Evolutionary conservation across 1,140 invertebrate genomes (phyloP), one percentile per base, ranked within the genome.

Genomic region (Heliconius melpomene): DNA sequence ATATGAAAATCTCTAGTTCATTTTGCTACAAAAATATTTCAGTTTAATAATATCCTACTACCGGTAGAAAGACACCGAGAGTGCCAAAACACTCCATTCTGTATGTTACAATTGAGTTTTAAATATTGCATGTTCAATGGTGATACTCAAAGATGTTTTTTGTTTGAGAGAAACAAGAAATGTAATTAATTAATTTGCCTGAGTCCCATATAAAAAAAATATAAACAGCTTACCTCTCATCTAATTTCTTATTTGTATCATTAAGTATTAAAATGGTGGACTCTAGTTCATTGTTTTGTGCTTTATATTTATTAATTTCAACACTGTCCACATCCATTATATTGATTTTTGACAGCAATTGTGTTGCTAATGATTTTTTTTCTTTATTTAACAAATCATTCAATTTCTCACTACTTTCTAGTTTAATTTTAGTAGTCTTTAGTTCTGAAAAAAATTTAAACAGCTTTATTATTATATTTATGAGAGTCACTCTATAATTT

Each of bases 181-280:
- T 46, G 40, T 46, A 46, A 40, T 40, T 8, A 8, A 40, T 8
- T 2, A 40, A 40, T 8, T 8, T 40, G 1, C 6, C 40, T 7
- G 11, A 77, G 57, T 11, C 29, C 29, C 29, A 36, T 36, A 36
- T 32, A 52, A 75, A n/a, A 46, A 73, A 73, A 73, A 8, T 9
- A 76, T 54, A 82, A 46, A 46, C 40, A 46, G n/a, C 86, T 78
- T 85, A 94, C 92, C 84, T 88, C 1, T 91, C 90, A 82, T 92
- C 89, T 32, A 93, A 83, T 18, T 90, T 88, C 36, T 71, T 79
- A 75, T 90, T 93, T 74, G 74, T 85, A 18, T 85, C 82, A 72
- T 82, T 89, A 50, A 92, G 78, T 20, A 84, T 20, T 74, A 60
- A 77, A 18, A 87, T 54, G 75, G 90, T 88, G 9, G 75, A 76